Percentiles rank a stretch among this genome's conserved stretches.
Evolutionary conservation across 1,140 invertebrate species (phyloP).

Genomic region (Aphelinus certus): DNA sequence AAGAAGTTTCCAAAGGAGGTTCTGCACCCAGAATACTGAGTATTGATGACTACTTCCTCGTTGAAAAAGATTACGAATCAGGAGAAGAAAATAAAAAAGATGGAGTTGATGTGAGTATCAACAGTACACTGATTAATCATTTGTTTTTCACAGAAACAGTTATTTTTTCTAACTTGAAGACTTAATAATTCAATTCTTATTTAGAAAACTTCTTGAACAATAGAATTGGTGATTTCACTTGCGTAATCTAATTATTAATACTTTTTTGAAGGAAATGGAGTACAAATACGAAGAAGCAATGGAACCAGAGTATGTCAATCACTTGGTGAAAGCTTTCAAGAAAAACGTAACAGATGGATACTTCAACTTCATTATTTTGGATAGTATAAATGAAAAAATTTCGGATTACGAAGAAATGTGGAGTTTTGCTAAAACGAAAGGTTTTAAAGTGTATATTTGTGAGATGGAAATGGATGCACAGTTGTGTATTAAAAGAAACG

Average conservation of each 20-base stretch:
- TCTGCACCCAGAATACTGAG: slow-evolving; percentile 88
- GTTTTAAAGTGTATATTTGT: slow-evolving; percentile 90
- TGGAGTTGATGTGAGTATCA: slow-evolving; percentile 68
- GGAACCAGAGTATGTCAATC: slow-evolving; percentile 83
- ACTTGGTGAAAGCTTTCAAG: slow-evolving; percentile 89
- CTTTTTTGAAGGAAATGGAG: slow-evolving; percentile 75
- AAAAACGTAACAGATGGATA: slow-evolving; percentile 91
- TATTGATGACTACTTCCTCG: slow-evolving; percentile 95
- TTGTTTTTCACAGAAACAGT: too few relatives aligned
- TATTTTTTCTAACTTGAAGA: too few relatives aligned
- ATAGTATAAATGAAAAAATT: slow-evolving; percentile 86
- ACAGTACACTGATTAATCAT: background rate
- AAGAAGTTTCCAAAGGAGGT: slow-evolving; percentile 79
- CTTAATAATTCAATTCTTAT: too few relatives aligned
- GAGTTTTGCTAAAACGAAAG: slow-evolving; percentile 85
- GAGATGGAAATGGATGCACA: slow-evolving; percentile 85
- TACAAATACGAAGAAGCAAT: slow-evolving; percentile 91
- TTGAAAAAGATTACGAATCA: slow-evolving; percentile 85
- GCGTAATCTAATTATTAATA: too few relatives aligned
- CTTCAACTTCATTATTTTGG: slow-evolving; percentile 92
- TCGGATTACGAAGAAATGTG: slow-evolving; percentile 88
- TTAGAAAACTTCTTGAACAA: too few relatives aligned
- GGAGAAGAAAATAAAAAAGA: slow-evolving; percentile 81
- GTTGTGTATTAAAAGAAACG: slow-evolving; percentile 83
- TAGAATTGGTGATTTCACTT: background rate